Percentiles rank a stretch among this genome's conserved stretches.
These are phyloP conservation scores for Peromyscus aztecus DNA, from an alignment of 2,797 vertebrate genomes.

Conservation along the genomic window DNA sequence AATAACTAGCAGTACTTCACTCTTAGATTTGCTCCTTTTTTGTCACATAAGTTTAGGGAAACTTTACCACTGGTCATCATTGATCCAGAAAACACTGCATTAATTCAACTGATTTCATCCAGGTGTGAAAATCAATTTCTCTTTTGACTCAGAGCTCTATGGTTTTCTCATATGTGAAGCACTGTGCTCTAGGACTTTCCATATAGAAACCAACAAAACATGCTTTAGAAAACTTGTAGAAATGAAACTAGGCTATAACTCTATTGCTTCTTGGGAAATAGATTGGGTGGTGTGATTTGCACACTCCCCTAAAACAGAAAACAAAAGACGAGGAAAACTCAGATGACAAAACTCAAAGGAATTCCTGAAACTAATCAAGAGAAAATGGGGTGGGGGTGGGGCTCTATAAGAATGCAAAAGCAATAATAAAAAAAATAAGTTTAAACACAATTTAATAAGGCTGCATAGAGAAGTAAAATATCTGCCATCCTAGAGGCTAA, in stretches of 20 bases:
- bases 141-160: not conserved
- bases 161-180: constrained; percentile 28
- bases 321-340: constrained; percentile 52
- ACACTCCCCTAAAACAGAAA: constrained; percentile 24
- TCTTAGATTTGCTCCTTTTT: not conserved
- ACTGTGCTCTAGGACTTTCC: constrained; percentile 40
- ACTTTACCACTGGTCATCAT: not conserved
- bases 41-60: not conserved
- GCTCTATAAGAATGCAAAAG: constrained; percentile 21
- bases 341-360: constrained; percentile 50
- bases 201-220: constrained; percentile 50
- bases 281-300: not conserved
- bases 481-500: constrained; percentile 54
- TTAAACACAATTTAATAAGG: constrained; percentile 58
- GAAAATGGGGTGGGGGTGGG: not conserved
- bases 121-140: constrained; percentile 27
- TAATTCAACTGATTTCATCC: not conserved
- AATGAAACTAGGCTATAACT: constrained; percentile 8
- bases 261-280: constrained; percentile 26
- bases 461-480: constrained; percentile 68
- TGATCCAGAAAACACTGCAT: not conserved
- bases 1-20: not conserved
- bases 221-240: constrained; percentile 48
- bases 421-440: not conserved
- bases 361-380: constrained; percentile 57